Conservation (phyloP, 2,797 vertebrate genomes). For the Emys orbicularis region DNA sequence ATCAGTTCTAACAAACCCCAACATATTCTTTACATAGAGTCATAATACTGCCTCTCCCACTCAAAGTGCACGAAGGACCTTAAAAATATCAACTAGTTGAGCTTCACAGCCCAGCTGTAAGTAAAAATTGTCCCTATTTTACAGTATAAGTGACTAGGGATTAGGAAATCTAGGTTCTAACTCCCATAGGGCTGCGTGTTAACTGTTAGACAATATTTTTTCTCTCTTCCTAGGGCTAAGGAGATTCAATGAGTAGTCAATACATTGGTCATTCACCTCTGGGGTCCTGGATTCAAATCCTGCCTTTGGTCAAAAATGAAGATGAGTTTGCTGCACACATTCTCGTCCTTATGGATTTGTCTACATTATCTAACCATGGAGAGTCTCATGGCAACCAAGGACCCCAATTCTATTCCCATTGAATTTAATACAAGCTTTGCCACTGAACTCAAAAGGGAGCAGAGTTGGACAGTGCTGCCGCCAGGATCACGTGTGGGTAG, state of each 20-base stretch:
- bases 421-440: background rate
- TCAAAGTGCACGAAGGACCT: background rate
- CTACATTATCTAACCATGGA: background rate
- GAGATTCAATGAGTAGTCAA: background rate
- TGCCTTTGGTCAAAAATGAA: background rate
- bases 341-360: background rate
- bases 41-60: background rate
- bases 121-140: background rate
- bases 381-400: background rate
- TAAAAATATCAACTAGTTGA: background rate
- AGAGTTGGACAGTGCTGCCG: background rate
- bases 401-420: background rate
- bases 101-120: background rate
- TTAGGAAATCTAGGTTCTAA: background rate
- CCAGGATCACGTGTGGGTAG: background rate
- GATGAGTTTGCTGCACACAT: background rate
- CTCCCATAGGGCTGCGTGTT: background rate
- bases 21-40: background rate
- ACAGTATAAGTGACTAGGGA: background rate
- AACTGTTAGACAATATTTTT: background rate
- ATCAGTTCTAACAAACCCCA: background rate
- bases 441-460: background rate
- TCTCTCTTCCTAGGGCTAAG: background rate
- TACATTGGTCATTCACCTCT: background rate
- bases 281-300: background rate